Base-by-base conservation (phyloP, 23 tunicate genomes). In the Phallusia fumigata region DNA sequence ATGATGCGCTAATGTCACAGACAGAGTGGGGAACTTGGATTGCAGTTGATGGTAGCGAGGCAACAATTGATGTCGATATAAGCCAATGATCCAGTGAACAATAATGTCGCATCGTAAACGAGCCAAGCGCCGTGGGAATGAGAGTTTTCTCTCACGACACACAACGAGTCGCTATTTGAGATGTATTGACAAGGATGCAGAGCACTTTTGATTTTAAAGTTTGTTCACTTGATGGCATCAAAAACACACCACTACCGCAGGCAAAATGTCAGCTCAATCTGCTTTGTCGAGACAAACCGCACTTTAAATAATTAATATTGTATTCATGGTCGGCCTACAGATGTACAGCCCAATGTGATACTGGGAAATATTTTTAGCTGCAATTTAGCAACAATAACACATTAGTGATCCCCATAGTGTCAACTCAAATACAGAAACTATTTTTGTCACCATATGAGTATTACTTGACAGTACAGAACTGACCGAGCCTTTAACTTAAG, bases 51-150 rank as follows among this genome's bases (percentile, higher is more conserved):
- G 28, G 69, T 24, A 21, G 28, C 69, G 69, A 58, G 69, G 69
- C 69, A 58, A 58, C 69, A 58, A 58, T 58, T 58, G 28, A 58
- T 58, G 69, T 58, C 69, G 69, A 16, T 58, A 58, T 58, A 58
- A 58, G 69, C 69, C 69, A 58, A 58, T 58, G 69, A 58, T 58
- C 69, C 69, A 22, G 15, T 21, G 69, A 58, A 58, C 69, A 58
- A 58, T 58, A 24, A 58, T 58, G 69, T 24, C 69, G 69, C 69
- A 58, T 58, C 69, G 69, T 58, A 58, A 58, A 77, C 80, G 22
- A 18, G 53, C 80, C 35, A 30, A 74, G 50, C 47, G 12, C 49
- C 80, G 80, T 77, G 80, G 80, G 80, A 77, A 77, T 19, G 28
- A 10, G 31, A 40, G 19, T 44, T 26, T 19, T 28, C 50, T 77